Evolutionary conservation across 2,113 vertebrate genomes (phyloP).

Genomic region (Mixornis gularis): DNA sequence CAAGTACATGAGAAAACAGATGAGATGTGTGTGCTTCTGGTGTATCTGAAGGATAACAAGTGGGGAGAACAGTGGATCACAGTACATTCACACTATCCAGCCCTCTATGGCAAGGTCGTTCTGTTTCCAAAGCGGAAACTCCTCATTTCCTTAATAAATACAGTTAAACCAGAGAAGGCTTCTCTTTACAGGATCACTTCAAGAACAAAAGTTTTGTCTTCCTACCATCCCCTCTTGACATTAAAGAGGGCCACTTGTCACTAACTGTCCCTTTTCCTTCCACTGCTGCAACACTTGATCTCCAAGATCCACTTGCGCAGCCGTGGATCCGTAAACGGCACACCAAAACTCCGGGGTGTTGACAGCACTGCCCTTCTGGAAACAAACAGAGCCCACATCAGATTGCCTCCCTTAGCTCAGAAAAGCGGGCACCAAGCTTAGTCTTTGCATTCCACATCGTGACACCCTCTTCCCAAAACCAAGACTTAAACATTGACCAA

Average conservation of each 20-base stretch:
- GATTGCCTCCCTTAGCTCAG: background rate
- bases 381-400: fast-evolving
- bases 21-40: background rate
- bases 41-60: background rate
- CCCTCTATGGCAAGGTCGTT: background rate
- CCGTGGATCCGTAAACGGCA: background rate
- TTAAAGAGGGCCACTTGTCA: background rate
- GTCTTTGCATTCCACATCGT: background rate
- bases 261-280: background rate
- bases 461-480: background rate
- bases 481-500: background rate
- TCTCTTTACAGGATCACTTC: background rate
- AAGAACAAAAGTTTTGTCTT: background rate
- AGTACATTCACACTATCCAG: background rate
- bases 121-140: background rate
- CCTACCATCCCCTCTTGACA: background rate
- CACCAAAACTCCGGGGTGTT: background rate
- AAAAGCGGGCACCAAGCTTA: fast-evolving
- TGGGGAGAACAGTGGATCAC: background rate
- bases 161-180: background rate
- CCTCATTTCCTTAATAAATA: background rate
- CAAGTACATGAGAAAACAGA: background rate
- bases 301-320: background rate
- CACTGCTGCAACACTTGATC: background rate
- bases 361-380: background rate